Evolutionary conservation across 2,113 vertebrate species (phyloP).

Genomic region (Nicator chloris): DNA sequence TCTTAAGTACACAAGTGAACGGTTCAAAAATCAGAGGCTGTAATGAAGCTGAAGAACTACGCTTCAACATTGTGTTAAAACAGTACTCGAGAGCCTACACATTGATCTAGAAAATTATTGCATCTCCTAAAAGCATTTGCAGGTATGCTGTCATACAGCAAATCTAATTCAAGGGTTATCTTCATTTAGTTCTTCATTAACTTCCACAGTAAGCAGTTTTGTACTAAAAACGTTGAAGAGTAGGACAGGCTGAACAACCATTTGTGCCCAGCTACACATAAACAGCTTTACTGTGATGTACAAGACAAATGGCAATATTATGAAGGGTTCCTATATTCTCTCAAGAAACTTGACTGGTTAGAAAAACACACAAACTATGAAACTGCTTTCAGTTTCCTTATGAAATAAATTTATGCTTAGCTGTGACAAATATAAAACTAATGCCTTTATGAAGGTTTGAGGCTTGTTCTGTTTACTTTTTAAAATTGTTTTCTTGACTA

Average conservation of each 20-base stretch:
- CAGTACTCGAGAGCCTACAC: neutral
- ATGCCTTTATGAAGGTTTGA: neutral
- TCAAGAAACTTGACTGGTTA: neutral
- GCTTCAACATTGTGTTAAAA: neutral
- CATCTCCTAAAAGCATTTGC: neutral
- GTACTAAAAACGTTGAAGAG: neutral
- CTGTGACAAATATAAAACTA: neutral
- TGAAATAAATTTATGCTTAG: neutral
- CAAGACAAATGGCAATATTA: neutral
- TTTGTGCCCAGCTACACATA: neutral
- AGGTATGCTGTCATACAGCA: neutral
- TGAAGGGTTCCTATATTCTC: neutral
- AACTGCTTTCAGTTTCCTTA: neutral
- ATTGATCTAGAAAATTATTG: neutral
- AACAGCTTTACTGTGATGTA: neutral
- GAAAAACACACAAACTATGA: neutral
- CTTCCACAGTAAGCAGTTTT: neutral
- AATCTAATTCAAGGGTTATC: neutral
- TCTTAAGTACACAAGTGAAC: rapidly evolving
- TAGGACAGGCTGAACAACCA: neutral
- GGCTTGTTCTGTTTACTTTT: neutral
- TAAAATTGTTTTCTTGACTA: neutral
- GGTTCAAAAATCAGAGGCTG: neutral
- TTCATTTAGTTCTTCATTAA: neutral
- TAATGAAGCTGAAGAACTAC: neutral